A percentile compares a stretch with the other conserved stretches of the same genome.
phyloP scores from a whole-genome alignment of 2,888 invertebrate species.

The Tolmerus cingulatus region DNA sequence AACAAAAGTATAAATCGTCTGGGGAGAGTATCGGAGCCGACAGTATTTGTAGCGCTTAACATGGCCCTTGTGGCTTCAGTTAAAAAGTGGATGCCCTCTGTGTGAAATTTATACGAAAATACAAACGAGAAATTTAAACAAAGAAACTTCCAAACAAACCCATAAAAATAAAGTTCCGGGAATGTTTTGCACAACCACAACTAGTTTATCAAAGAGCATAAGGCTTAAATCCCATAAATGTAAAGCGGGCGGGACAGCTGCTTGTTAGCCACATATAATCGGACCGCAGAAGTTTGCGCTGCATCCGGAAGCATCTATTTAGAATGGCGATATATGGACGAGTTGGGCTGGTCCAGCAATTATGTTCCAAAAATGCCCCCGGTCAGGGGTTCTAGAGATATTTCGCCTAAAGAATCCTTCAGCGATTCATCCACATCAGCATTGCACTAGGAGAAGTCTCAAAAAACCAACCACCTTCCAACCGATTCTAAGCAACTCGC shows the following conservation, averaged over 20 bases:
- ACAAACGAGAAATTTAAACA: conserved; percentile 29
- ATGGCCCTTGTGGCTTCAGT: conserved; percentile 7
- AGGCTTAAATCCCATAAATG: conserved; percentile 46
- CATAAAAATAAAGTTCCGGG: conserved; percentile 37
- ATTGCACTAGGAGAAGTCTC: not conserved
- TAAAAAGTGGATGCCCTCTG: not conserved
- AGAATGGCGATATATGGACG: not conserved
- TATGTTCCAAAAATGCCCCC: not conserved
- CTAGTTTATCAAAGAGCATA: conserved; percentile 47
- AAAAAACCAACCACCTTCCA: not conserved
- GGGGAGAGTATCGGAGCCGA: not conserved
- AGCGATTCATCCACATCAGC: not conserved
- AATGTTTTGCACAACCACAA: conserved; percentile 46
- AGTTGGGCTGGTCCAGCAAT: not conserved
- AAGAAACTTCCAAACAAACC: conserved; percentile 30
- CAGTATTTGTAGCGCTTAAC: not conserved
- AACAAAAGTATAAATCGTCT: not conserved
- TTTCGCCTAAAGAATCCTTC: not conserved
- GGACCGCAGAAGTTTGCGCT: conserved; percentile 43
- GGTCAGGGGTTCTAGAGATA: too few relatives aligned
- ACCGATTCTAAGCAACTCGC: not conserved
- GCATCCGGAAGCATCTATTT: not conserved
- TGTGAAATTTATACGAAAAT: conserved; percentile 26
- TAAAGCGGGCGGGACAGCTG: conserved; percentile 45
- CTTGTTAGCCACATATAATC: conserved; percentile 43